Evolutionary conservation across 2,888 invertebrate genomes (phyloP), one percentile per base, ranked within the genome.

Genomic region (Machimus rusticus): DNA sequence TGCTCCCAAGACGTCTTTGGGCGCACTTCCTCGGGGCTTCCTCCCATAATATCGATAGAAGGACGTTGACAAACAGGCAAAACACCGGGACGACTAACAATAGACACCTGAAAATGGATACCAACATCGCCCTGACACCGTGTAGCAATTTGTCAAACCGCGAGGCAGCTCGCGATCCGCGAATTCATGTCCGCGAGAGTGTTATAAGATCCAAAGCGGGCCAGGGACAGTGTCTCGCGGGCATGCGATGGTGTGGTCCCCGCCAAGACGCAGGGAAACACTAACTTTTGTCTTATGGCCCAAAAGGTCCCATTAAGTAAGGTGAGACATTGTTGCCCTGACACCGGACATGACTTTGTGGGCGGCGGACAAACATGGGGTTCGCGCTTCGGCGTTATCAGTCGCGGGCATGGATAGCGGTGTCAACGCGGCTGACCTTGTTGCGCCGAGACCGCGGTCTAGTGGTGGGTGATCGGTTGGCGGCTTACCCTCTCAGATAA

Each of bases 301-400:
- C 37, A 37, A 87, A 81, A 88, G 82, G 76, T 77, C 37, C 89
- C 89, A 89, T 90, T 90, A 90, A 90, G 89, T 89, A 90, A 89
- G 89, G 89, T 89, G 89, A 89, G 85, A 90, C 89, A 89, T 89
- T 89, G 89, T 89, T 87, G 78, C 39, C 84, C 66, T 92, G 92
- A 92, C 92, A 91, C 90, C 91, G 91, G 91, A 92, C 92, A 92
- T 91, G 92, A 91, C 91, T 92, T 92, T 92, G 92, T 92, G 91
- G 92, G 92, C 92, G 92, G 91, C 90, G 91, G 78, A 92, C 92
- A 92, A 79, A 87, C 79, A 87, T 19, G 66, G 23, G 31, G 43
- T 87, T 66, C 66, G 66, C 66, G 66, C 19, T 66, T 66, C 78
- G 66, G 39, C 46, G 78, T 79, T 87, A 87, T 86, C 86, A 86